Evolutionary conservation across 35 echinoderm and acorn worm species (phyloP), one percentile per base, ranked within the genome.

Genomic region (Acanthaster planci): DNA sequence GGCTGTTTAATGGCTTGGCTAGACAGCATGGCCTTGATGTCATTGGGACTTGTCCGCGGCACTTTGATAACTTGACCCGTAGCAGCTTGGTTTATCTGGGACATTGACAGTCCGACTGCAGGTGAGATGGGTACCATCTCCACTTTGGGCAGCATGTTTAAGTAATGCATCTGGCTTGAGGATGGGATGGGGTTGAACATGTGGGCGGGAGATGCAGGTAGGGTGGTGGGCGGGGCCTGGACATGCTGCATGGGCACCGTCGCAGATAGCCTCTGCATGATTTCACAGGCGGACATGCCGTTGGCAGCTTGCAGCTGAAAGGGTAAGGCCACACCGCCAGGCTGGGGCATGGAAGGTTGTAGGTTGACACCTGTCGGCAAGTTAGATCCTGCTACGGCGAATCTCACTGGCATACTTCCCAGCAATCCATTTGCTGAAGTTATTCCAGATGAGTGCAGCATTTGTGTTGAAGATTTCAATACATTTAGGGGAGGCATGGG

Each of bases 21-120:
- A 7, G 64, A 26, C 64, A 72, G 64, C 64, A 72, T 72, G 30
- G 64, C 64, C 23, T 72, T 72, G 64, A 72, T 72, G 7, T 72
- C 64, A 12, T 26, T 72, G 23, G 64, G 64, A 26, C 64, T 72
- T 34, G 34, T 72, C 22, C 34, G 64, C 7, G 64, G 64, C 2
- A 30, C 30, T 72, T 72, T 72, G 10, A 72, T 26, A 12, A 14
- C 64, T 7, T 72, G 23, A 34, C 64, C 23, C 64, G 7, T 72
- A 4, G 64, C 64, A 29, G n/a, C 64, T 35, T 72, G 2, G 64
- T 72, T 34, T 12, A 72, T 72, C 64, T 72, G 64, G 64, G 29
- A 72, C 34, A 14, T 3, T 72, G 64, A 12, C 21, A 72, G 1
- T 26, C 34, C 7, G 64, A 12, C 64, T 26, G 57, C 21, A 0